Evolutionary conservation across 2,888 invertebrate species (phyloP), one percentile per base, ranked within the genome.

Genomic region (Liodrosophila aerea): DNA sequence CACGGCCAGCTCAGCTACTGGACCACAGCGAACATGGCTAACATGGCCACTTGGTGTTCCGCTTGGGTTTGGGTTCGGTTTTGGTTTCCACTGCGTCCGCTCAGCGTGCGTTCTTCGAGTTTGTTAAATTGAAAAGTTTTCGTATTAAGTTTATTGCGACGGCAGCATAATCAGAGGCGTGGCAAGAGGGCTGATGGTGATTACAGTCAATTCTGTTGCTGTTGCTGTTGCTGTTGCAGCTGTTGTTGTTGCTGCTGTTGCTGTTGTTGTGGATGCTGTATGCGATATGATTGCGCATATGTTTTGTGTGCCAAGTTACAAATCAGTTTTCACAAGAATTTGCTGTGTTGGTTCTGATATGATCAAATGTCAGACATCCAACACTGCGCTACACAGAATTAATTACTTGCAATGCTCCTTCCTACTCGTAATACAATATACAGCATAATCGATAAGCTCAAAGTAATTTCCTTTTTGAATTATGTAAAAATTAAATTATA

Each of bases 61-160:
- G 60, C 57, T 54, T 61, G 9, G 54, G 54, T 56, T 58, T 57
- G 22, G 22, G 3, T 59, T 64, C 61, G 73, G 62, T 47, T 67
- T 57, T 49, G 63, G 58, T 57, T 59, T 47, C 65, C 67, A 60
- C 63, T 57, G 64, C 45, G 47, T 31, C 22, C 36, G 68, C 82
- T 52, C 78, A 78, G 82, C 78, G 64, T 78, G 78, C 76, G 66
- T 82, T 82, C 78, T 78, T 71, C 63, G 70, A 76, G 50, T 77
- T 78, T 71, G 78, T 70, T 68, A 76, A 78, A 78, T 78, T 78
- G 76, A 77, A 78, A 82, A 78, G 52, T 78, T 78, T 73, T 76
- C 78, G 61, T 76, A 78, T 78, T 67, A 76, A 78, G 73, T 82
- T 78, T 71, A 78, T 78, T 70, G 64, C 71, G 45, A 51, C 46